Evolutionary conservation across 2,113 vertebrate species (phyloP), one percentile per base, ranked within the genome.

Genomic region (Probosciger aterrimus): DNA sequence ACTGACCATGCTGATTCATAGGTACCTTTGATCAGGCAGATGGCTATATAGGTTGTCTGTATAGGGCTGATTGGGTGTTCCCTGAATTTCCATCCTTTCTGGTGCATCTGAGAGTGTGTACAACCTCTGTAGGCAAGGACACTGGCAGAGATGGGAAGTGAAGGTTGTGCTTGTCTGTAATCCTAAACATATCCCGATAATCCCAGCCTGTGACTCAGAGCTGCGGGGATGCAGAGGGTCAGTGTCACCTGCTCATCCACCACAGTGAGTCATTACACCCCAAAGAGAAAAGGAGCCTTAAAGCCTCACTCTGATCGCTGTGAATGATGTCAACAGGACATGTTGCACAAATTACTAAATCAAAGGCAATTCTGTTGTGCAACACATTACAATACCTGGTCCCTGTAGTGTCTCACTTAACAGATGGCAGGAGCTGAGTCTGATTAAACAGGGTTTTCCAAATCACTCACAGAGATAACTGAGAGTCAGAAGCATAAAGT

Each of bases 361-460:
- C 70, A 87, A 79, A 83, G 78, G 62, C 52, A 63, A 62, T 76
- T 80, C 78, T 82, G 22, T 82, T 82, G 52, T 16, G 44, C 78
- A 79, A 68, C 82, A 47, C 9, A 2, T 68, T 76, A 68, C 67
- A 90, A 85, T 91, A 79, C 59, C 57, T 1, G 4, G 47, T 90
- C 74, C 39, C 74, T 82, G 11, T 24, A 79, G 70, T 23, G 57
- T 85, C 89, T 94, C 78, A 71, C 47, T 82, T 82, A 91, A 82
- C 87, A 95, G 89, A 91, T 89, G 89, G 87, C 78, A 94, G 75
- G 82, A 77, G 44, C 67, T 80, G 78, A 87, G 76, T 82, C 91
- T 91, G 70, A 92, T 96, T 94, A 93, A 95, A 82, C 18, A 57
- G 57, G 17, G 57, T 84, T 92, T 91, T 85, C 84, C 79, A 63